phyloP scores from a whole-genome alignment of 2,113 vertebrate genomes.

The Sarotherodon lohbergeri region DNA sequence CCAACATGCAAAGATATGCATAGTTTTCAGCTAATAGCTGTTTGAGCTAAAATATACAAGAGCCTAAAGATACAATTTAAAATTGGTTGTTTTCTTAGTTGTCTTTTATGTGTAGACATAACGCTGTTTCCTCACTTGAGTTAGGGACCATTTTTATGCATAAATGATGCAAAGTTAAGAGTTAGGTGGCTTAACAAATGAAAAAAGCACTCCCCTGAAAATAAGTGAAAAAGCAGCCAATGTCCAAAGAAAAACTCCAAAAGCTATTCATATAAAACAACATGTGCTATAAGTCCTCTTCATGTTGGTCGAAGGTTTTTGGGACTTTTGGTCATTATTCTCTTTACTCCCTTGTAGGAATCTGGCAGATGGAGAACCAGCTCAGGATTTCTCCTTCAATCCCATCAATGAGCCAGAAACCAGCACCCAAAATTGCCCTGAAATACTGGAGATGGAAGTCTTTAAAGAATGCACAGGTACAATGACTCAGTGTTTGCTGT shows the following conservation, averaged over 20 bases:
- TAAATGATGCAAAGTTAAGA: background rate
- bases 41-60: background rate
- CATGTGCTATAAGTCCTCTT: background rate
- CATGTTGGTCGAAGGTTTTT: background rate
- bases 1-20: background rate
- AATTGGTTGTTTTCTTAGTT: background rate
- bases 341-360: constrained; percentile 3
- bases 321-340: background rate
- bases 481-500: background rate
- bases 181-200: background rate
- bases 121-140: background rate
- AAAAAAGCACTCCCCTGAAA: background rate
- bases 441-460: constrained; percentile 18
- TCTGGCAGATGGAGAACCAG: background rate
- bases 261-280: background rate
- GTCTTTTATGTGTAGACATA: background rate
- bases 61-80: background rate
- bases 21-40: background rate
- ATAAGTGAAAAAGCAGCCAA: background rate
- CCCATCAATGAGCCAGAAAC: background rate
- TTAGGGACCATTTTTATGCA: background rate
- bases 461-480: background rate
- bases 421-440: background rate
- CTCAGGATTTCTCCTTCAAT: background rate
- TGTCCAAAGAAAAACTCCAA: background rate